Percentiles rank a stretch among this genome's conserved stretches.
Conservation (phyloP, 2,888 invertebrate genomes). For the Girardia tigrina region DNA sequence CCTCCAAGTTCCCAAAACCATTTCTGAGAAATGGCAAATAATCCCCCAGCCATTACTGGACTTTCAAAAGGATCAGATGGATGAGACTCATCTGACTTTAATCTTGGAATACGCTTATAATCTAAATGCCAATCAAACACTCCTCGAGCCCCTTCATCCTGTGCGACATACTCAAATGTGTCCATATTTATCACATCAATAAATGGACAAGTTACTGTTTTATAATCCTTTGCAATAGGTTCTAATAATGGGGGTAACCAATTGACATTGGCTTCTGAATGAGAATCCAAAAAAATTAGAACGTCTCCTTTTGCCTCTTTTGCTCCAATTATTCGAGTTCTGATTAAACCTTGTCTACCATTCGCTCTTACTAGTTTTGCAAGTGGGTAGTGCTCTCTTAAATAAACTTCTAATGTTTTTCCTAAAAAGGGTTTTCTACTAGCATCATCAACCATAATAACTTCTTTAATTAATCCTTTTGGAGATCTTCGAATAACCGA, state of each 20-base stretch:
- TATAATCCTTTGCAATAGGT: slow-evolving; percentile 59
- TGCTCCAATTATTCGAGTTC: slow-evolving; percentile 62
- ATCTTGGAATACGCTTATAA: slow-evolving; percentile 61
- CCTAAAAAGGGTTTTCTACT: slow-evolving; percentile 42
- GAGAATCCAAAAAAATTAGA: slow-evolving; percentile 50
- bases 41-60: slow-evolving; percentile 89
- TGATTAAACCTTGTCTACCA: slow-evolving; percentile 67
- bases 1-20: slow-evolving; percentile 94
- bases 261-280: slow-evolving; percentile 48
- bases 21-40: slow-evolving; percentile 75
- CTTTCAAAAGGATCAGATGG: slow-evolving; percentile 73
- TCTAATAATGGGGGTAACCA: slow-evolving; percentile 48
- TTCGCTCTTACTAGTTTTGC: slow-evolving; percentile 63
- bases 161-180: slow-evolving; percentile 77
- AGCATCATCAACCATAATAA: slow-evolving; percentile 67
- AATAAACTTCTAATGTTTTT: slow-evolving; percentile 54
- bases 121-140: slow-evolving; percentile 95
- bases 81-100: slow-evolving; percentile 60
- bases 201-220: slow-evolving; percentile 77
- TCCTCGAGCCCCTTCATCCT: slow-evolving; percentile 81
- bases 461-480: slow-evolving; percentile 62
- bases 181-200: slow-evolving; percentile 79
- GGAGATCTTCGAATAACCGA: slow-evolving; percentile 73
- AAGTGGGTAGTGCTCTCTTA: slow-evolving; percentile 34
- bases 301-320: slow-evolving; percentile 48